Base-by-base conservation (phyloP, 2,113 vertebrate species). In the Lampris incognitus region DNA sequence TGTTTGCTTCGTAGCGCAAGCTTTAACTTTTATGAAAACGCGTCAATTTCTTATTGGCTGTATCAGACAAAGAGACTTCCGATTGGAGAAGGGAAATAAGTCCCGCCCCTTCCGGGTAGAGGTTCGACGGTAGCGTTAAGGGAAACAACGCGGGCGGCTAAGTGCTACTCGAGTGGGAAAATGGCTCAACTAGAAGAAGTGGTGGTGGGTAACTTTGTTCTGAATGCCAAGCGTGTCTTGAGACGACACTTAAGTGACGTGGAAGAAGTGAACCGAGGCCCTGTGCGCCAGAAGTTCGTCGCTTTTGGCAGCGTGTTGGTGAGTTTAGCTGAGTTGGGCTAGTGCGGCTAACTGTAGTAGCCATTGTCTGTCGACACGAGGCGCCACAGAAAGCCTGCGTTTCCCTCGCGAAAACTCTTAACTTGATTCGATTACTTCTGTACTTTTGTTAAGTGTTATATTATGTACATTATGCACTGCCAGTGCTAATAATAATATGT, bases 401-500 rank as follows among this genome's bases (percentile, higher is more conserved):
- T 55, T 55, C n/a, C 52, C 52, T 55, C 2, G 52, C 11, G 9
- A 13, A 13, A 10, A 55, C 52, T 3, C n/a, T 7, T 10, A 55
- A 24, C 24, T 24, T 24, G 52, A 55, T 55, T 55, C n/a, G 52
- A 7, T 55, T 55, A 55, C 52, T 55, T 55, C n/a, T 55, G 52
- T 55, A 1, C 24, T 24, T 24, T 24, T 24, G 24, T 24, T 55
- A 8, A 8, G 11, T 55, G 52, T 55, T 55, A 55, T 55, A 55
- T 13, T 55, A 13, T 55, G 52, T 55, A 55, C 52, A 55, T 55
- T 55, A 55, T 55, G 52, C 11, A 55, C 52, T 13, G 52, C 52
- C 11, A 55, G 52, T 55, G 52, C 52, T 5, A 49, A 49, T 55
- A 55, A 55, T 55, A 55, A 55, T 55, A 55, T 55, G 52, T 55